Base-by-base conservation (phyloP, 2,113 vertebrate genomes). In the Sapajus apella region DNA sequence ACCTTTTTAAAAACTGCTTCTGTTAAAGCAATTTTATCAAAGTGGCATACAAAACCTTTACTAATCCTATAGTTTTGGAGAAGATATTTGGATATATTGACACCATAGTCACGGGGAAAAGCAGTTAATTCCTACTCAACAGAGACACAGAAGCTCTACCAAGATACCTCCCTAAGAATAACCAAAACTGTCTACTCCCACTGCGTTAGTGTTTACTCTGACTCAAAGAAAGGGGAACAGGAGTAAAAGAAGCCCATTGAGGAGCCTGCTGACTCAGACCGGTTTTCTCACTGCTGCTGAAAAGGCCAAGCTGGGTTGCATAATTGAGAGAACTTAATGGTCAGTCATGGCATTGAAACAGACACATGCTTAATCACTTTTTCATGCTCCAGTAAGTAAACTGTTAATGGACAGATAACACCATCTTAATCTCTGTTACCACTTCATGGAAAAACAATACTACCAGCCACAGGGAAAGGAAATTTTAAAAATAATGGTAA, bases 361-460 rank as follows among this genome's bases (percentile, higher is more conserved):
- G 80, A 96, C 84, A 56, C 47, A 3, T 9, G 43, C 64, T 88
- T 86, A 94, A 98, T 88, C 37, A 56, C 87, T 66, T 96, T 96
- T 92, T 92, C 81, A 96, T 79, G 96, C 94, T 96, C 81, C 97
- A 97, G 77, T 93, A 90, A 88, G 73, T 88, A 86, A 95, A 94
- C 23, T 93, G 86, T 86, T 96, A 94, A 97, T 95, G 82, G 77
- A 89, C 27, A 95, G 92, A 96, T 96, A 90, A 97, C 92, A 90
- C 81, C 58, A 55, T 96, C 96, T 92, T 88, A 92, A 97, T 96
- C 90, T 95, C 95, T 50, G 75, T 89, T 94, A 87, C 5, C 0
- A 86, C 61, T 66, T 96, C 91, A 95, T 92, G 98, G 97, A 97
- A 97, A 97, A 97, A 92, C 9, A 0, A 93, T 93, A 61, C 45